These are phyloP conservation scores for Elephantulus edwardii DNA, from an alignment of 2,113 vertebrate genomes.

Conservation along the genomic window DNA sequence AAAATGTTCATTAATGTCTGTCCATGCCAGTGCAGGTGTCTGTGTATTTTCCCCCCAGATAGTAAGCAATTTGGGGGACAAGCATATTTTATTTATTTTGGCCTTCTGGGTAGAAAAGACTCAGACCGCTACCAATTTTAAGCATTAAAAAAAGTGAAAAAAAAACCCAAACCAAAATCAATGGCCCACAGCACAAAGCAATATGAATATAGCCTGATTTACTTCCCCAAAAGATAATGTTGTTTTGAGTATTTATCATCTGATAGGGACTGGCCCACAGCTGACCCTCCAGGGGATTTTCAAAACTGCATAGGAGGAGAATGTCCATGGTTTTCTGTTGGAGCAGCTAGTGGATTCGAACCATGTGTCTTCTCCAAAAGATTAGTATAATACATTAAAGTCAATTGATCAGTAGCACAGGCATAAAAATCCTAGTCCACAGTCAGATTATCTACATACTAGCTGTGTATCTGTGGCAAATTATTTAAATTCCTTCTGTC, in stretches of 20 bases:
- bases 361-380: not conserved
- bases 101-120: not conserved
- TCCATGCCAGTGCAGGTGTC: not conserved
- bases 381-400: not conserved
- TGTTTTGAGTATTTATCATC: too few relatives aligned
- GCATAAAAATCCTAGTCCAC: not conserved
- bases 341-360: too few relatives aligned
- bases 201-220: not conserved
- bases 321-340: too few relatives aligned
- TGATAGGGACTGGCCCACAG: too few relatives aligned
- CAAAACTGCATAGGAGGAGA: too few relatives aligned
- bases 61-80: not conserved
- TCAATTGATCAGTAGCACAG: not conserved
- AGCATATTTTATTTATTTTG: slow-evolving; percentile 30
- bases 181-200: not conserved
- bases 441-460: not conserved
- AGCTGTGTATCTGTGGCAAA: not conserved
- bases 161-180: not conserved
- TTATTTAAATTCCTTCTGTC: not conserved
- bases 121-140: not conserved
- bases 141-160: slow-evolving; percentile 11
- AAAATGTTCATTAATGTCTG: not conserved
- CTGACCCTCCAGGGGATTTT: too few relatives aligned
- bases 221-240: not conserved
- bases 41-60: not conserved